Evolutionary conservation across 2,888 invertebrate species (phyloP), one percentile per base, ranked within the genome.

Genomic region (Nipponacmea schrenckii): DNA sequence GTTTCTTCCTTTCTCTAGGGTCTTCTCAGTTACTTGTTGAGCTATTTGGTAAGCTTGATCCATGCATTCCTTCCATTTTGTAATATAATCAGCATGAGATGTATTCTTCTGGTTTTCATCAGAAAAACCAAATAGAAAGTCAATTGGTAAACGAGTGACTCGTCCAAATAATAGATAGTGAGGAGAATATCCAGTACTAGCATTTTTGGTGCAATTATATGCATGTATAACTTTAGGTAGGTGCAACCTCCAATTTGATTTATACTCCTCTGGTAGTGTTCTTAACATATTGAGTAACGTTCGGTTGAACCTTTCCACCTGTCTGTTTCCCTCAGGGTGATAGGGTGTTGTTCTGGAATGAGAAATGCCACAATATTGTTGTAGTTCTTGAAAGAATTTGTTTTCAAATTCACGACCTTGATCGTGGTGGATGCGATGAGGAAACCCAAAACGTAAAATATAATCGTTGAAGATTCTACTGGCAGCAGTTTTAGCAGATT

Each of bases 331-430:
- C 45, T 50, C 62, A 7, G 66, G 72, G 45, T 69, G 63, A 64
- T 69, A 72, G n/a, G 56, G 56, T 10, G 67, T 69, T 24, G 72
- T 72, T 15, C 62, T 17, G 14, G 64, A 50, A n/a, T 27, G 14
- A 15, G 27, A n/a, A 12, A 72, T 27, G 4, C 72, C 72, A 45
- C 69, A 46, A 3, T 39, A 26, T 46, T 69, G 27, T 17, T 73
- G 67, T 0, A 73, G 50, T 14, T 67, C 14, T n/a, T 24, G 10
- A 62, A 69, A 70, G 5, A 72, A 45, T 31, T 31, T n/a, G 44
- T 69, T 72, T 39, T 72, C 68, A 63, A 67, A 71, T 17, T 71
- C 67, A n/a, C 67, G 15, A 5, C 71, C 67, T 39, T 67, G 71
- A 20, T 71, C 72, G 39, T 72, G 69, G 48, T 69, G 72, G 3